Conservation (phyloP, 2,797 vertebrate species). For the Gadopsis marmoratus region DNA sequence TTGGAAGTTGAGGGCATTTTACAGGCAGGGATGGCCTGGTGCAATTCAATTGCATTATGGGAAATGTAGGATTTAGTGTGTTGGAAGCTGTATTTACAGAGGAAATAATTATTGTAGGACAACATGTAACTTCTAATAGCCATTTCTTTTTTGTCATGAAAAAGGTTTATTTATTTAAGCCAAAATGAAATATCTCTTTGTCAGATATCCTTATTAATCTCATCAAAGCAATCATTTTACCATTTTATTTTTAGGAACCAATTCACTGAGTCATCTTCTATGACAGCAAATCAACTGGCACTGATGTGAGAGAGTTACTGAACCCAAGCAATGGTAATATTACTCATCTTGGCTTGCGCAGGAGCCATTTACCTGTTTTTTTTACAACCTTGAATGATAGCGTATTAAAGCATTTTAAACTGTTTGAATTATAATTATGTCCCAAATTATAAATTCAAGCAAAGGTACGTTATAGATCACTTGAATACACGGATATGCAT, state of each 20-base stretch:
- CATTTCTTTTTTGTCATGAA: constrained; percentile 6
- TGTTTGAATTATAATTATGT: background rate
- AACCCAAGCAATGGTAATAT: background rate
- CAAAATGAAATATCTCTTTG: background rate
- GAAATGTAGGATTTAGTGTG: constrained; percentile 2
- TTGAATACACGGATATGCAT: constrained; percentile 39
- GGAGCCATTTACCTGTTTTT: background rate
- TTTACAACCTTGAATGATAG: background rate
- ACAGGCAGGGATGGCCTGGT: background rate
- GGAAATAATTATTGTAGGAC: background rate
- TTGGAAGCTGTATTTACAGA: background rate
- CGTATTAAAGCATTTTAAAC: constrained; percentile 5
- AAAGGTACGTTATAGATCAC: constrained; percentile 17
- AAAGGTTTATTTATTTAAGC: background rate
- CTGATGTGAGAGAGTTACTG: constrained; percentile 13
- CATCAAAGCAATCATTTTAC: constrained; percentile 4
- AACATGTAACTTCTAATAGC: constrained; percentile 2
- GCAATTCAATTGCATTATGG: constrained; percentile 10
- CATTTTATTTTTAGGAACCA: constrained; percentile 28
- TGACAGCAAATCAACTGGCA: constrained; percentile 19
- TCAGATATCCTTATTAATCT: constrained; percentile 16
- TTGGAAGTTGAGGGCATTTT: constrained; percentile 10
- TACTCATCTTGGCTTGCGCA: background rate
- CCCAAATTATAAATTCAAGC: constrained; percentile 2
- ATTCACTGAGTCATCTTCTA: constrained; percentile 12